Base-by-base conservation (phyloP, 2,113 vertebrate genomes). In the Regulus satrapa region DNA sequence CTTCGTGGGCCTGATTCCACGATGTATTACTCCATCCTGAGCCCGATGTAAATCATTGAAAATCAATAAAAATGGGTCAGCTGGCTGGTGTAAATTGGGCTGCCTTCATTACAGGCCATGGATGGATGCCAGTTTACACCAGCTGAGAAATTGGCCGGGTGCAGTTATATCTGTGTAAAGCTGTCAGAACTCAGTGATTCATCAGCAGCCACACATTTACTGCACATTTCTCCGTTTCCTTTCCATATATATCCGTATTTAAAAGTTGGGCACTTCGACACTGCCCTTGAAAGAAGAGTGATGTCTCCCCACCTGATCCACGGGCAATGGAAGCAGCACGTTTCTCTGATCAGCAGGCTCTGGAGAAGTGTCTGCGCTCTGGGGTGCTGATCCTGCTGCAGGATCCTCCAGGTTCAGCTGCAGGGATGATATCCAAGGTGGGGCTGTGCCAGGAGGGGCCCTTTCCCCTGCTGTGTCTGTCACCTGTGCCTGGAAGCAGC, bases 81-180 rank as follows among this genome's bases (percentile, higher is more conserved):
- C 79, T 94, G 83, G 86, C 83, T 96, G 96, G 91, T 96, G 95
- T 88, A 96, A 96, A 96, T 88, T 96, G 93, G 93, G 54, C 75
- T 89, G 68, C 63, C 85, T 93, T 95, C 95, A 90, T 88, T 94
- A 83, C 75, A 40, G 85, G 62, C 92, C 92, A 63, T 96, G 92
- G 94, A 96, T 93, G 93, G 78, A 64, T 90, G 94, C 92, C 94
- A 94, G 92, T 97, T 95, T 94, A 92, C 93, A 96, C 95, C 95
- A 96, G 95, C 93, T 95, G 95, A 96, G 93, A 92, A 95, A 95
- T 83, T 94, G 94, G 93, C 82, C 29, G 6, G 85, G 55, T n/a
- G 85, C 67, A 95, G 94, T 93, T 93, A 93, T 92, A 90, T 79
- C 95, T 87, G 81, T 92, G 85, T 96, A 94, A 96, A 97, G 75